Conservation (phyloP, 1,140 invertebrate species). For the Tetranychus cinnabarinus region DNA sequence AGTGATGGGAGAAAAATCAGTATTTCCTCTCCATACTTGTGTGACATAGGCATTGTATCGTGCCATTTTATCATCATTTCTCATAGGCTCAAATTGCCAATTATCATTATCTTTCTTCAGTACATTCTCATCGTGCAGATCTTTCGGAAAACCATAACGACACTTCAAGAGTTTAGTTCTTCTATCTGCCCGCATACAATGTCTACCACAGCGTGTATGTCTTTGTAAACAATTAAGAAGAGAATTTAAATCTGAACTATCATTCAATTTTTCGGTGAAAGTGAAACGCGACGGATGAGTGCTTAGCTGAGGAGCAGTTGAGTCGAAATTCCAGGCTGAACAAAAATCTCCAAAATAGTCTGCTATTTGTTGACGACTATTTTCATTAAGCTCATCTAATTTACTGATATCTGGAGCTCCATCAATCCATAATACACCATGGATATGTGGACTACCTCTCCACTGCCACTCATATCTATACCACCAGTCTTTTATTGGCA, state of each 20-base stretch:
- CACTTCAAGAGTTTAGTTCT: background rate
- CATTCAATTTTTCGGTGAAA: too few species aligned
- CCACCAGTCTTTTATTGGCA: background rate
- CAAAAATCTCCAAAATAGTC: background rate
- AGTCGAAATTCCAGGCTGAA: background rate
- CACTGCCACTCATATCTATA: background rate
- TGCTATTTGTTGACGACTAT: background rate
- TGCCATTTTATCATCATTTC: background rate
- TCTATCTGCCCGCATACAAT: background rate
- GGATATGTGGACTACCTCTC: background rate
- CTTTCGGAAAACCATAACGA: background rate
- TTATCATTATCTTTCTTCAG: background rate
- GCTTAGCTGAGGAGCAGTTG: too few species aligned
- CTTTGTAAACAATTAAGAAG: background rate
- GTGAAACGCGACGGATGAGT: too few species aligned
- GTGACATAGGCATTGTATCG: background rate
- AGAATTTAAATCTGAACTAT: background rate
- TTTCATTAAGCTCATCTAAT: background rate
- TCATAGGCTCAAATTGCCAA: background rate
- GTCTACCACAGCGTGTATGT: background rate
- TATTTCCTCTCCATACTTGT: background rate
- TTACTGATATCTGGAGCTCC: background rate
- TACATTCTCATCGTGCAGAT: background rate
- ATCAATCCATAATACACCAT: background rate
- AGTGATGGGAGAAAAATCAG: background rate